These are phyloP conservation scores for Bambusicola thoracicus DNA, from an alignment of 2,113 vertebrate species.

Conservation along the genomic window DNA sequence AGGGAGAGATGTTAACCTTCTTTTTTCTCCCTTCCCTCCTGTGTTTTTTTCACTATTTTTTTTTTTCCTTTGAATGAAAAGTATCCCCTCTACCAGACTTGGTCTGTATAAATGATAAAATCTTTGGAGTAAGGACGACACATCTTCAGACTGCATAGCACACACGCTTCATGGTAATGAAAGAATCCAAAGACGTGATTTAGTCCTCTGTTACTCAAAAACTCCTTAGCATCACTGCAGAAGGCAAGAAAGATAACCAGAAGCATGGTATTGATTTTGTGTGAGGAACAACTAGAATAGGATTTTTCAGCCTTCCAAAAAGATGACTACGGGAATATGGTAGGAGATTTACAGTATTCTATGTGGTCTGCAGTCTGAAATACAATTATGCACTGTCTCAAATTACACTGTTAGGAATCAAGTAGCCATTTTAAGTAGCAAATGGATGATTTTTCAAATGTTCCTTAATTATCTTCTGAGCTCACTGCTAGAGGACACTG, in stretches of 20 bases:
- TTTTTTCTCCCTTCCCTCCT: background rate
- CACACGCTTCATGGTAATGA: background rate
- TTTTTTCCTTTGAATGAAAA: background rate
- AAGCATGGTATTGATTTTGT: background rate
- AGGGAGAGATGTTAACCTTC: background rate
- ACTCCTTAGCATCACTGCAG: background rate
- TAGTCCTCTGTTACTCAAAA: background rate
- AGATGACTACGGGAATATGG: background rate
- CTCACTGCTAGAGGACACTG: background rate
- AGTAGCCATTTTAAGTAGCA: background rate
- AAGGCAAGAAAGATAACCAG: background rate
- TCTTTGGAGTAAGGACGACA: background rate
- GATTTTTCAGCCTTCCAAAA: background rate
- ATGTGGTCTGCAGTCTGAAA: background rate
- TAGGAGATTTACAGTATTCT: background rate
- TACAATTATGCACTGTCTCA: background rate
- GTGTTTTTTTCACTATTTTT: no score
- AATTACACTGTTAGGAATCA: background rate
- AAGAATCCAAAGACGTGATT: background rate
- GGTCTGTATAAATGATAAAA: background rate
- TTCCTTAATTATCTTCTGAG: background rate
- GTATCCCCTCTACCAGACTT: background rate
- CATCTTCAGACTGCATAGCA: background rate
- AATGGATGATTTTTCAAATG: background rate
- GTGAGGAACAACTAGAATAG: accelerated